A percentile compares a stretch with the other conserved stretches of the same genome.
Evolutionary conservation across 2,888 invertebrate species (phyloP).

Genomic region (Andrena dorsata): DNA sequence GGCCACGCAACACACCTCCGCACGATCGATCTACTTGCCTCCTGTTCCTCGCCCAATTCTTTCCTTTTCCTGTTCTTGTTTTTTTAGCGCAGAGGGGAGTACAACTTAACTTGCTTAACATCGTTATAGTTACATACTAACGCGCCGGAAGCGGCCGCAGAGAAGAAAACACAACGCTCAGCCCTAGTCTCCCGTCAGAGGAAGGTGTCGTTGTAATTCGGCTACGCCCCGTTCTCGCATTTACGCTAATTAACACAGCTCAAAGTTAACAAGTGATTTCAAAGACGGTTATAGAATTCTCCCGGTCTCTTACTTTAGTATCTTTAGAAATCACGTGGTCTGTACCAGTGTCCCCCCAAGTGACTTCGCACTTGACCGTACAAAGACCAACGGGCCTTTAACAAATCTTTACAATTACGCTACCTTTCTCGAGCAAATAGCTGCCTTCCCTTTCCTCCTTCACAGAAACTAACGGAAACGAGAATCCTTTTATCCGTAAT

Average conservation of each 20-base stretch:
- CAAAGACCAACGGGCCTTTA: constrained; percentile 32
- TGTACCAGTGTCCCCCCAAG: constrained; percentile 45
- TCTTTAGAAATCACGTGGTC: constrained; percentile 67
- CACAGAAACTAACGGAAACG: constrained; percentile 16
- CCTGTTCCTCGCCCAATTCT: constrained; percentile 15
- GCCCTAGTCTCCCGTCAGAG: constrained; percentile 48
- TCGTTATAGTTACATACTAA: constrained; percentile 50
- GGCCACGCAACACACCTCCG: constrained; percentile 21
- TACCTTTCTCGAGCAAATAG: constrained; percentile 16
- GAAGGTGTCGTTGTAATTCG: constrained; percentile 66
- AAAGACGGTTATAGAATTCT: constrained; percentile 64
- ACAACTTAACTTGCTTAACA: constrained; percentile 56
- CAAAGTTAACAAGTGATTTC: constrained; percentile 63
- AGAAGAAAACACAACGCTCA: constrained; percentile 57
- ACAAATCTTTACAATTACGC: constrained; percentile 39
- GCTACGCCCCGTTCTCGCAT: constrained; percentile 45
- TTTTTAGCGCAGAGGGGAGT: constrained; percentile 50
- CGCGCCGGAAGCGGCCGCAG: constrained; percentile 61
- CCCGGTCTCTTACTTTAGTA: constrained; percentile 54
- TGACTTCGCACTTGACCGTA: constrained; percentile 46
- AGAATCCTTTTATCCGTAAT: constrained; percentile 48
- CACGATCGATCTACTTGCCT: constrained; percentile 36
- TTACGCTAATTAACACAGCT: constrained; percentile 68
- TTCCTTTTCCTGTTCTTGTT: not conserved
- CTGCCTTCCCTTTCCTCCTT: not conserved